Conservation (phyloP, 2,797 vertebrate genomes). For the Lophotriccus pileatus region DNA sequence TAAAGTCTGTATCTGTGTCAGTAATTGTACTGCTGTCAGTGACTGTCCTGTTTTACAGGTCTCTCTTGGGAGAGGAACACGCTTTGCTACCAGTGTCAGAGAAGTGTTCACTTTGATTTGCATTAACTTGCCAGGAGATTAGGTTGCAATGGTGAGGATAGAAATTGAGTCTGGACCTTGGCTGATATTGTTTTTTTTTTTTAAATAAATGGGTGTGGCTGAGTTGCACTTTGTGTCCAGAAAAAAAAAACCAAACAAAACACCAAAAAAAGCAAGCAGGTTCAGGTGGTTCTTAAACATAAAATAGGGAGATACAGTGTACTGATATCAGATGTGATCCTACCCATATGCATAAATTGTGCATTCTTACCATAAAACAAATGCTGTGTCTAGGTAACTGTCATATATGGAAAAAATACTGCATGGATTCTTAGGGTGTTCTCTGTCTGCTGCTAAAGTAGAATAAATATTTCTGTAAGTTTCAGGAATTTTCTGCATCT, state of each 20-base stretch:
- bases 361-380: slow-evolving; percentile 50
- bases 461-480: slow-evolving; percentile 13
- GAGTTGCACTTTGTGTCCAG: not conserved
- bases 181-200: slow-evolving; percentile 39
- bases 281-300: not conserved
- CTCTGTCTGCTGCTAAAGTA: not conserved
- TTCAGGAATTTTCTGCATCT: not conserved
- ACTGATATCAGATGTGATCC: not conserved
- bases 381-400: slow-evolving; percentile 25
- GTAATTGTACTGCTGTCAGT: slow-evolving; percentile 85
- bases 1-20: slow-evolving; percentile 84
- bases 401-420: not conserved
- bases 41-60: slow-evolving; percentile 83
- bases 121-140: slow-evolving; percentile 74
- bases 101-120: slow-evolving; percentile 75
- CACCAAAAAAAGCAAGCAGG: not conserved
- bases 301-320: not conserved
- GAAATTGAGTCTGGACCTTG: slow-evolving; percentile 63
- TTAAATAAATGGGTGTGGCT: not conserved
- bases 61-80: slow-evolving; percentile 77
- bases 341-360: slow-evolving; percentile 24
- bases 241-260: not conserved
- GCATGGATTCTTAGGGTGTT: not conserved
- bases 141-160: slow-evolving; percentile 58
- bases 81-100: slow-evolving; percentile 65